Conservation (phyloP, 2,113 vertebrate species). For the Indri indri region DNA sequence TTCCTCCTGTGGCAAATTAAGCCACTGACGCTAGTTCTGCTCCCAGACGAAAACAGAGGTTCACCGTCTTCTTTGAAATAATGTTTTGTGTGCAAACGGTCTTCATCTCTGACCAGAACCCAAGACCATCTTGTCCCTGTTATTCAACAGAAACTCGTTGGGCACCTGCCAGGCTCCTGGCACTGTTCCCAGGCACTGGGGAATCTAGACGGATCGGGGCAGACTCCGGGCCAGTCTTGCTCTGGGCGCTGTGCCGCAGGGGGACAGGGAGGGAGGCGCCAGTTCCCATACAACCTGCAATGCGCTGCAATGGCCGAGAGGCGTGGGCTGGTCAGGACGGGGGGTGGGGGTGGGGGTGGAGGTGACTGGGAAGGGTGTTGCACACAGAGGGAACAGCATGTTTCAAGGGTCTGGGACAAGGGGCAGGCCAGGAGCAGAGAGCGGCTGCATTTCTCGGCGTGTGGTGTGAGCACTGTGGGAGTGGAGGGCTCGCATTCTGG, state of each 20-base stretch:
- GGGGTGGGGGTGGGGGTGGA: too few relatives aligned
- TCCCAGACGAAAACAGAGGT: not conserved
- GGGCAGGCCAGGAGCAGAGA: not conserved
- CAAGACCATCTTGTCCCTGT: not conserved
- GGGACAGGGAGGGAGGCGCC: not conserved
- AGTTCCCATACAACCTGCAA: too few relatives aligned
- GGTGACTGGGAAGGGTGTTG: not conserved
- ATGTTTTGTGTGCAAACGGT: not conserved
- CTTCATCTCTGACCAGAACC: not conserved
- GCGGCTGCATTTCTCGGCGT: not conserved
- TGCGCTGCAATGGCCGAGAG: too few relatives aligned
- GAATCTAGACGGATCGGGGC: not conserved
- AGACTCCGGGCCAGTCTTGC: not conserved
- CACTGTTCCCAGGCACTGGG: not conserved
- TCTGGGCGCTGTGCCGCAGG: not conserved
- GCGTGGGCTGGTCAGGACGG: too few relatives aligned
- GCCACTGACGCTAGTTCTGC: not conserved
- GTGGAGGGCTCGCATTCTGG: not conserved
- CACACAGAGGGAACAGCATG: not conserved
- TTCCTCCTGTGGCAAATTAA: not conserved
- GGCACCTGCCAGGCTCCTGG: not conserved
- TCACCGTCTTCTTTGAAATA: not conserved
- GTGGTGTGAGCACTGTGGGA: not conserved
- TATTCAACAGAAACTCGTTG: not conserved
- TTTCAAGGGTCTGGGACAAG: not conserved